A percentile compares a stretch with the other conserved stretches of the same genome.
Conservation (phyloP, 2,888 invertebrate genomes). For the Drosophila peninsularis region DNA sequence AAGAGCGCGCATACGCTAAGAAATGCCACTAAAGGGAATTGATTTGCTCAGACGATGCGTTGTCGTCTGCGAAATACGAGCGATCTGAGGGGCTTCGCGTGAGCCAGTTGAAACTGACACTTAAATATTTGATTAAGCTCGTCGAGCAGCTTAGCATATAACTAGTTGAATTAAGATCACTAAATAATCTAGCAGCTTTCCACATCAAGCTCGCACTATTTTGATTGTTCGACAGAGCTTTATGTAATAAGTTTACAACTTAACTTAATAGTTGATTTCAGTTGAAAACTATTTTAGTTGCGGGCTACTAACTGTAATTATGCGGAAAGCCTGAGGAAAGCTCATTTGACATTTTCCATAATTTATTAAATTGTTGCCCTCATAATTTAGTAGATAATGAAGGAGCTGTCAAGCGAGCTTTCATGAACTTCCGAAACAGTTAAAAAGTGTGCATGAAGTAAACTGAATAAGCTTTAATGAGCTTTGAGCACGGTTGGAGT, state of each 20-base stretch:
- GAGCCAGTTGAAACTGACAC: constrained; percentile 20
- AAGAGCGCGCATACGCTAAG: constrained; percentile 50
- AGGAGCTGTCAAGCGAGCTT: not conserved
- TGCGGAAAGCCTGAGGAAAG: not conserved
- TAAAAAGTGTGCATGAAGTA: not conserved
- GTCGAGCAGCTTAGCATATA: constrained; percentile 5
- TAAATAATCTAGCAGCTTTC: constrained; percentile 1
- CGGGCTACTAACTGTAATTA: not conserved
- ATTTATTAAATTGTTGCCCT: not conserved
- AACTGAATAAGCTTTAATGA: not conserved
- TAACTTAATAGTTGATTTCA: not conserved
- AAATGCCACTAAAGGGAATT: constrained; percentile 80
- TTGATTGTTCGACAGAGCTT: not conserved
- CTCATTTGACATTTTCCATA: not conserved
- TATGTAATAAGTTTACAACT: not conserved
- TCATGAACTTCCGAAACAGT: too few species aligned
- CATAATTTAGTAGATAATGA: not conserved
- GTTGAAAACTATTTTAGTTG: too few species aligned
- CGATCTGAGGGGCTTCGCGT: not conserved
- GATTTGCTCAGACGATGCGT: constrained; percentile 67
- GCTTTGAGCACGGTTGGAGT: not conserved
- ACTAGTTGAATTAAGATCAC: constrained; percentile 1
- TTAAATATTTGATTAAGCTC: constrained; percentile 29
- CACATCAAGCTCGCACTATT: not conserved
- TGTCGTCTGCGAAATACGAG: constrained; percentile 13